Evolutionary conservation across 1,140 invertebrate genomes (phyloP), one percentile per base, ranked within the genome.

Genomic region (Drosophila arawakana): DNA sequence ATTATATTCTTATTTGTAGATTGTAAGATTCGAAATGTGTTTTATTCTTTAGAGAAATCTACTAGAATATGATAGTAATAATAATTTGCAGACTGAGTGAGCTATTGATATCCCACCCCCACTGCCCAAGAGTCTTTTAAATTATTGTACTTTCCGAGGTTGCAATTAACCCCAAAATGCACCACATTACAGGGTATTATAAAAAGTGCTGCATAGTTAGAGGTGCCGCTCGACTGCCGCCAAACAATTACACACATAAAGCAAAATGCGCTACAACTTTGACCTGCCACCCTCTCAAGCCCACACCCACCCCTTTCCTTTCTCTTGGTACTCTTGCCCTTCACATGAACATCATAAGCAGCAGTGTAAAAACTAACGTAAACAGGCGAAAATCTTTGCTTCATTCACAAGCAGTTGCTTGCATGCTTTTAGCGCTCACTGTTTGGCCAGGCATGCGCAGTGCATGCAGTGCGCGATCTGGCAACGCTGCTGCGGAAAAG

Each of bases 221-320:
- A 61, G 78, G 75, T 81, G 71, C 30, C 69, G 74, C 67, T 66
- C 49, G 73, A 75, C 61, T 67, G 65, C 75, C 73, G 69, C 68
- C 83, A 80, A 88, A 88, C 83, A 86, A 89, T 88, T 83, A 75
- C 77, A 88, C 78, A 83, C 83, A 88, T 75, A 78, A 72, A 83
- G 83, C 76, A 81, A 79, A 76, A 81, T 78, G 72, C 76, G 75
- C 69, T 82, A 73, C 82, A 82, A 86, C 79, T 85, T 86, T 85
- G 78, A 85, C 76, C 81, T 86, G 71, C 59, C 47, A 49, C 65
- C 70, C 54, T 34, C 54, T 59, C 54, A 39, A 35, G 43, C 62
- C 15, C 47, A 37, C 21, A 3, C 10, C 15, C 18, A n/a, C 37
- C 37, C 46, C 35, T n/a, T n/a, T 18, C n/a, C 10, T 37, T 11